Evolutionary conservation across 2,797 vertebrate genomes (phyloP), one percentile per base, ranked within the genome.

Genomic region (Gallirallus australis): DNA sequence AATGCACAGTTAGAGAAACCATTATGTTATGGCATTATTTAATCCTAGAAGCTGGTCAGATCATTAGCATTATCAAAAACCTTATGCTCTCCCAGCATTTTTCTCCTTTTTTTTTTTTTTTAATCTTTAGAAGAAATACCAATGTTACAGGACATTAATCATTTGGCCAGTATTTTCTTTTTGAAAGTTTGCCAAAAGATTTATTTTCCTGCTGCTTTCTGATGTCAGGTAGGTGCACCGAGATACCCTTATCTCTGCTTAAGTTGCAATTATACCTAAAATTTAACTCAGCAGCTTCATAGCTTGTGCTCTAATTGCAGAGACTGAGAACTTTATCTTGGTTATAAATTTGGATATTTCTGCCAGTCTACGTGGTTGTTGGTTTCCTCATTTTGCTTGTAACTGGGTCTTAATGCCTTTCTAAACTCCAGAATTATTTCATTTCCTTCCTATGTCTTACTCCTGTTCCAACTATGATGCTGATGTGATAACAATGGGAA

Each of bases 391-490:
- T 93, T 97, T 97, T 96, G 56, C 79, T 12, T 84, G 42, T 77
- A 87, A 89, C 92, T 79, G 65, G 25, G 57, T 86, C 68, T 70
- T 90, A 89, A 92, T 23, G 40, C 28, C 65, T 96, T 94, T 96
- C 73, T 88, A 88, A 94, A 94, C 24, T 75, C 52, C 73, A 89
- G 65, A 94, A 91, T 96, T 96, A 94, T 96, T 97, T 97, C 11
- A 97, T 96, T 97, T 96, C 96, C 95, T 98, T 97, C 97, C 97
- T 97, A 64, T 96, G 96, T 96, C 84, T 96, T 82, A 61, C 53
- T 97, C 57, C 61, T 54, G 83, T 95, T 96, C 86, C 93, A 86
- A 89, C 79, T 95, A n/a, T 82, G 69, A 93, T 96, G 84, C 93
- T 89, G 71, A 85, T 91, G 30, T 60, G 68, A 93, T 86, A 95